phyloP scores from a whole-genome alignment of 2,888 invertebrate species.

The Matsumyia berberina region DNA sequence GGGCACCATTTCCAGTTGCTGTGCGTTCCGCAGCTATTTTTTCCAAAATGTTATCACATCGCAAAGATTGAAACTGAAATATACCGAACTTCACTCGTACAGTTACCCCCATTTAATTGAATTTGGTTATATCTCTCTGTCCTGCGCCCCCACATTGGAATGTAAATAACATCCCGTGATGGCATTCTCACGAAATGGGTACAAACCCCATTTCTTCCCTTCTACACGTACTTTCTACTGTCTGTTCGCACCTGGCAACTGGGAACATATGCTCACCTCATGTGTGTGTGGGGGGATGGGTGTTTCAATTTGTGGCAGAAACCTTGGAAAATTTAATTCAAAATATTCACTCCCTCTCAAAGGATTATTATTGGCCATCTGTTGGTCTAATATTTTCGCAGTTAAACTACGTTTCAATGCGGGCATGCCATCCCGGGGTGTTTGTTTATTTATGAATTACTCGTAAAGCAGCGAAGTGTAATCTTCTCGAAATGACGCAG shows the following conservation, averaged over 20 bases:
- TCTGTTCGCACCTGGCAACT: slow-evolving; percentile 15
- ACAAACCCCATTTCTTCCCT: neutral
- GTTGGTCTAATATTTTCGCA: neutral
- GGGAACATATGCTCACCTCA: neutral
- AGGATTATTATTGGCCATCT: slow-evolving; percentile 17
- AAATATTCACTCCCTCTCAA: slow-evolving; percentile 24
- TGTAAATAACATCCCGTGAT: neutral
- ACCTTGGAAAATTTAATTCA: neutral
- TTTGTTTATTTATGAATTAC: neutral
- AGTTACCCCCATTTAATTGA: slow-evolving; percentile 11
- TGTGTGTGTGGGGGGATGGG: neutral
- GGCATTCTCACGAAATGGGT: neutral
- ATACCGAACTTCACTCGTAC: neutral
- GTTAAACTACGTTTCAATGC: neutral
- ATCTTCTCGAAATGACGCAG: neutral
- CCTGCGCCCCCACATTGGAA: neutral
- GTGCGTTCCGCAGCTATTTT: too few species aligned
- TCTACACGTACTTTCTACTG: too few species aligned
- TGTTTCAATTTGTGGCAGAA: slow-evolving; percentile 25
- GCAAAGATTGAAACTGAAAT: neutral
- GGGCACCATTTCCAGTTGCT: too few species aligned
- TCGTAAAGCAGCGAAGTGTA: neutral
- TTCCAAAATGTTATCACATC: too few species aligned
- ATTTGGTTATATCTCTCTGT: slow-evolving; percentile 6
- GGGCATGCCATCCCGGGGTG: neutral